phyloP scores from a whole-genome alignment of 2,797 vertebrate species.

The Diglossa cyanea region DNA sequence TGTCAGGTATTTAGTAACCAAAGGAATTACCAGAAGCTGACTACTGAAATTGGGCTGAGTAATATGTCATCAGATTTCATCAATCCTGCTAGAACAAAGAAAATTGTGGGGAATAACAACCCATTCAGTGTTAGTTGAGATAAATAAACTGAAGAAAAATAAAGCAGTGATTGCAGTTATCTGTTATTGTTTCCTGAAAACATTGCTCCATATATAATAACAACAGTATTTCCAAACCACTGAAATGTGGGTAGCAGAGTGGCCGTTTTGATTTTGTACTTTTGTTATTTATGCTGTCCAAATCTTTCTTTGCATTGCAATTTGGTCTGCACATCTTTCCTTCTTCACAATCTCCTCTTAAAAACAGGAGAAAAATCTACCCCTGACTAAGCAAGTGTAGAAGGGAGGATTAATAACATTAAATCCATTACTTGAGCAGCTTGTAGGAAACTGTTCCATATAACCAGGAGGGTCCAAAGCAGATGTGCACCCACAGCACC shows the following conservation, averaged over 20 bases:
- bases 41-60: constrained; percentile 1
- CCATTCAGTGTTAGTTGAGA: neutral
- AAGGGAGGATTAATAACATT: neutral
- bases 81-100: neutral
- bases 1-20: constrained; percentile 65
- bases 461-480: neutral
- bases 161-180: neutral
- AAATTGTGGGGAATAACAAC: neutral
- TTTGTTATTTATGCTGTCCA: neutral
- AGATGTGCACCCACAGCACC: neutral
- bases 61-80: constrained; percentile 46
- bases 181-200: neutral
- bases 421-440: neutral
- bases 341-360: neutral
- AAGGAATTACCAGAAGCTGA: constrained; percentile 65
- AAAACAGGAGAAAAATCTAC: neutral
- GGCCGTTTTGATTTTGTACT: neutral
- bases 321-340: fast-evolving
- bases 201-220: neutral
- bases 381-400: neutral
- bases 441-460: neutral
- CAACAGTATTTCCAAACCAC: neutral
- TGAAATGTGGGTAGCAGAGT: neutral
- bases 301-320: neutral
- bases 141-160: neutral